Conservation (phyloP, 53 echinoderm and acorn worm genomes). For the Apostichopus leukothele region DNA sequence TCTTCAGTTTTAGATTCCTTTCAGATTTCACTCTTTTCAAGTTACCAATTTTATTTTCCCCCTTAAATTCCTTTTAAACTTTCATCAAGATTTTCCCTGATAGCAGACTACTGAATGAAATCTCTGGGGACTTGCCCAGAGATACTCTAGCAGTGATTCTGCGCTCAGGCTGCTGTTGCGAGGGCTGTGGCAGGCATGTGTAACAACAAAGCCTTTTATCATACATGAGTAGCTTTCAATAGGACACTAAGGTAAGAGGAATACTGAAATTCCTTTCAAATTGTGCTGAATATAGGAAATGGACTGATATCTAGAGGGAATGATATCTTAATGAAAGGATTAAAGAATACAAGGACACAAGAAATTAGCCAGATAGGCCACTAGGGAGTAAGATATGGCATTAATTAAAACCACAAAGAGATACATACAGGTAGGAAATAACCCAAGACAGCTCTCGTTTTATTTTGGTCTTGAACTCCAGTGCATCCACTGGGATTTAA, state of each 20-base stretch:
- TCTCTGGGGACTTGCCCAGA: neutral
- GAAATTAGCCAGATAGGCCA: constrained; percentile 41
- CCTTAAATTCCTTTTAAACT: constrained; percentile 10
- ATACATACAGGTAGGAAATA: constrained; percentile 11
- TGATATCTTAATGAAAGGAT: constrained; percentile 42
- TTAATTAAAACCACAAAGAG: constrained; percentile 35
- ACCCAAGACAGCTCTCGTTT: neutral
- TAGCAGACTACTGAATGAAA: neutral
- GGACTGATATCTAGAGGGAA: constrained; percentile 29
- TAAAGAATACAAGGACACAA: constrained; percentile 45
- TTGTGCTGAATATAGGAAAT: constrained; percentile 28
- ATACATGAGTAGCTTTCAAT: constrained; percentile 14
- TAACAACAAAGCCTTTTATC: constrained; percentile 33
- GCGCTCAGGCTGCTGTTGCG: neutral
- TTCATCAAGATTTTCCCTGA: constrained; percentile 1
- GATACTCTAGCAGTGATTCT: neutral
- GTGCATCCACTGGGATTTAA: constrained; percentile 31
- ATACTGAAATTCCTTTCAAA: constrained; percentile 21
- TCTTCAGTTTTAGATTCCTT: neutral
- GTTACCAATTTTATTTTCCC: neutral
- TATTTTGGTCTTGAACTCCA: constrained; percentile 14
- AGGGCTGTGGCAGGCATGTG: neutral
- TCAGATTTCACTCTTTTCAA: neutral
- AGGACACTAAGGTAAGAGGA: neutral
- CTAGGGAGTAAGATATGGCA: constrained; percentile 33